phyloP scores from a whole-genome alignment of 2,888 invertebrate genomes.

The Pediacus dermestoides region DNA sequence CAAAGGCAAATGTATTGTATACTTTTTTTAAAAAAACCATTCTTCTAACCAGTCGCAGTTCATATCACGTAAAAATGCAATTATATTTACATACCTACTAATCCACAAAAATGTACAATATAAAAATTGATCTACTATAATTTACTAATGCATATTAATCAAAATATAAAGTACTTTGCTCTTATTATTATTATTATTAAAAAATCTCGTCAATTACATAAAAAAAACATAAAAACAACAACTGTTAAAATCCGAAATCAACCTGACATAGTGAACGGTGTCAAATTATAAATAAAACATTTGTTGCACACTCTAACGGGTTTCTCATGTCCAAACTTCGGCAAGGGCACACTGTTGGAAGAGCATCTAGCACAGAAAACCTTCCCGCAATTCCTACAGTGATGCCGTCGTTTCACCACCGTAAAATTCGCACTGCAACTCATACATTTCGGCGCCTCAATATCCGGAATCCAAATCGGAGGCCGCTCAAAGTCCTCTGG shows the following conservation, averaged over 20 bases:
- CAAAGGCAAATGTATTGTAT: too few species aligned
- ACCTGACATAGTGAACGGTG: slow-evolving; percentile 55
- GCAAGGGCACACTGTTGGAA: slow-evolving; percentile 86
- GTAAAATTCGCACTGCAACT: slow-evolving; percentile 90
- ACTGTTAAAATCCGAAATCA: neutral
- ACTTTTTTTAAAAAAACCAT: too few species aligned
- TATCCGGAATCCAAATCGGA: slow-evolving; percentile 94
- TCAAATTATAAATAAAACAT: slow-evolving; percentile 74
- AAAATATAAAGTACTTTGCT: slow-evolving; percentile 25
- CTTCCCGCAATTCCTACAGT: slow-evolving; percentile 96
- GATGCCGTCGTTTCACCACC: slow-evolving; percentile 91
- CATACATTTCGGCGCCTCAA: slow-evolving; percentile 88
- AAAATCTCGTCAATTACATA: neutral
- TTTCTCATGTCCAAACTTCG: slow-evolving; percentile 86
- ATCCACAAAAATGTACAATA: slow-evolving; percentile 9
- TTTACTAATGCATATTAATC: slow-evolving; percentile 16
- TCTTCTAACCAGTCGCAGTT: too few species aligned
- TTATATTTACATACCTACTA: too few species aligned
- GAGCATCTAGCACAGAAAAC: slow-evolving; percentile 95
- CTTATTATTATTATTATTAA: too few species aligned
- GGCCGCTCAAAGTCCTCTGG: slow-evolving; percentile 49
- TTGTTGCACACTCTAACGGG: slow-evolving; percentile 93
- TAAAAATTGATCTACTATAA: slow-evolving; percentile 15
- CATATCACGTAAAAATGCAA: too few species aligned
- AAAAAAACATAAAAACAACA: neutral